Percentiles rank a stretch among this genome's conserved stretches.
Conservation (phyloP, 2,113 vertebrate species). For the Chelonoidis abingdonii region DNA sequence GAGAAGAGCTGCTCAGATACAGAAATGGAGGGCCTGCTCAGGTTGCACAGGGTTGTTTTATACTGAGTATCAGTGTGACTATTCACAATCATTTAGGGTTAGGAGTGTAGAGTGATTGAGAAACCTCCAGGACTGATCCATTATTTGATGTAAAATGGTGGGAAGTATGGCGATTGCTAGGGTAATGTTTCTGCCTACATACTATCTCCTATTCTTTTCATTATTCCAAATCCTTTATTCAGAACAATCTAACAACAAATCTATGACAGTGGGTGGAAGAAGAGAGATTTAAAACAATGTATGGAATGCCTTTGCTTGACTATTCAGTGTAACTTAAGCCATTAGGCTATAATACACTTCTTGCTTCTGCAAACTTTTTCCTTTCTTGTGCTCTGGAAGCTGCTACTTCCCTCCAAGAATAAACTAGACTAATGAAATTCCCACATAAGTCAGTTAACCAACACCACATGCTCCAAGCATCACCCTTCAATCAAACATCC, state of each 20-base stretch:
- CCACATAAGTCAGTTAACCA: neutral
- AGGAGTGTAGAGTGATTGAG: fast-evolving
- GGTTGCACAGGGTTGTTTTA: neutral
- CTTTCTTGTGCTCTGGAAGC: neutral
- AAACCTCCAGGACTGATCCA: neutral
- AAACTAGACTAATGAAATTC: neutral
- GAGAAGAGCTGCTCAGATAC: neutral
- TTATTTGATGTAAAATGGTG: neutral
- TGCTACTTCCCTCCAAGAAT: neutral
- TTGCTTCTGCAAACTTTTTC: neutral
- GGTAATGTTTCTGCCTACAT: neutral
- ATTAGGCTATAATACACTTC: neutral
- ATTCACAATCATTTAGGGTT: neutral
- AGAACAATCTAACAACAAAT: neutral
- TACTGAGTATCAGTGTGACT: neutral
- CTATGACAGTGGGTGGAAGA: neutral
- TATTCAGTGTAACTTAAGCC: neutral
- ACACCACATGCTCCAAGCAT: neutral
- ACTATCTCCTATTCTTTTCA: fast-evolving
- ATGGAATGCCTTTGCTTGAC: neutral
- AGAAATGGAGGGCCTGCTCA: neutral
- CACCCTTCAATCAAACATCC: neutral
- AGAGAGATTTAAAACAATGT: neutral
- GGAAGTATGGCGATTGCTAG: neutral
- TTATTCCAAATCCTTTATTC: neutral